phyloP scores from a whole-genome alignment of 2,888 invertebrate genomes.

The Andrena praecox region DNA sequence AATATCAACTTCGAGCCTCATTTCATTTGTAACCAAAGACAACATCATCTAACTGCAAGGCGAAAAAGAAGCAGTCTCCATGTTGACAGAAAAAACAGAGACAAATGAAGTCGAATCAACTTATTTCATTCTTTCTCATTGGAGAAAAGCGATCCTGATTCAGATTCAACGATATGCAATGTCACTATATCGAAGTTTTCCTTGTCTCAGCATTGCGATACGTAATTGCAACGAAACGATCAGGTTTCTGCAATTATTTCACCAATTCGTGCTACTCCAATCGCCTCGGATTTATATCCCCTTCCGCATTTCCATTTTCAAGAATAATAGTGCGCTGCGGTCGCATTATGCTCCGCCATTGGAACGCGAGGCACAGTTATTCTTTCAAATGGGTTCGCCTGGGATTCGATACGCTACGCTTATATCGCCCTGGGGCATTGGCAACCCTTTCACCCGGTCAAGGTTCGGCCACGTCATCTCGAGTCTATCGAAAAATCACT shows the following conservation, averaged over 20 bases:
- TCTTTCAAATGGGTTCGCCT: slow-evolving; percentile 30
- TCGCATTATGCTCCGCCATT: slow-evolving; percentile 2
- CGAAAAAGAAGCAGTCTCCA: too few relatives aligned
- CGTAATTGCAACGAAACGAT: background rate
- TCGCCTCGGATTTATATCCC: slow-evolving; percentile 4
- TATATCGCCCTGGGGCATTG: background rate
- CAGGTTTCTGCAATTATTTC: slow-evolving; percentile 32
- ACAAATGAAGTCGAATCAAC: too few relatives aligned
- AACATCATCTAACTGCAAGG: too few relatives aligned
- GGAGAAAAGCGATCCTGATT: too few relatives aligned
- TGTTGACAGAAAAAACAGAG: too few relatives aligned
- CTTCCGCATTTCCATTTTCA: slow-evolving; percentile 9
- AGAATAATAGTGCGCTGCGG: slow-evolving; percentile 19
- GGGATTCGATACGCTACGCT: background rate
- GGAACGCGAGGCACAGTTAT: slow-evolving; percentile 32
- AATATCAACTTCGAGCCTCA: too few relatives aligned
- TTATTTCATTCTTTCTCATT: too few relatives aligned
- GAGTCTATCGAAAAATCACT: background rate
- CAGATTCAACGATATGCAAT: too few relatives aligned
- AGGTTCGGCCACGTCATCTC: background rate
- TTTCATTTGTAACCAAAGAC: too few relatives aligned
- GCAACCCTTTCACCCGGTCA: background rate
- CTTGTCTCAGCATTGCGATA: too few relatives aligned
- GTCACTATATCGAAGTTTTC: too few relatives aligned
- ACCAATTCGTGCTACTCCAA: background rate